These are phyloP conservation scores for Conus betulinus DNA, from an alignment of 1,140 invertebrate genomes.

Conservation along the genomic window DNA sequence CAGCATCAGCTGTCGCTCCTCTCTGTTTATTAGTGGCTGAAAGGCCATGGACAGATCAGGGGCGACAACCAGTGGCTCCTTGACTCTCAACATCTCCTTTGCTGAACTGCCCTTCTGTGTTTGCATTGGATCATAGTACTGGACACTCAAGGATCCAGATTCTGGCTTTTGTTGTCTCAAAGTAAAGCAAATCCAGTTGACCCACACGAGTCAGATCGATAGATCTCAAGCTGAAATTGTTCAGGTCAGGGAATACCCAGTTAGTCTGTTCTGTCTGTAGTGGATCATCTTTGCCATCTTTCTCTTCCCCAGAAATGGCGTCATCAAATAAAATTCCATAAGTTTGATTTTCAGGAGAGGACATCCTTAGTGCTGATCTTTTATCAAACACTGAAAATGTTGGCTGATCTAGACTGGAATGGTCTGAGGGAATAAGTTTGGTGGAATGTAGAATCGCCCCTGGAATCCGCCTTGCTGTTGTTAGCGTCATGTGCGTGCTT, in stretches of 20 bases:
- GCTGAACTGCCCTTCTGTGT: neutral
- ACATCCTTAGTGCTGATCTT: neutral
- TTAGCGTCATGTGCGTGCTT: neutral
- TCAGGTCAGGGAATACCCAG: conserved; percentile 23
- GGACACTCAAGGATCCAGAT: neutral
- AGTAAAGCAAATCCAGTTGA: conserved; percentile 30
- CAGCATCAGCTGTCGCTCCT: conserved; percentile 46
- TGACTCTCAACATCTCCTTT: neutral
- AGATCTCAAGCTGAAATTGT: neutral
- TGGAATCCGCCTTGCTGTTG: no score
- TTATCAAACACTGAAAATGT: neutral
- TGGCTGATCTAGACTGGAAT: neutral
- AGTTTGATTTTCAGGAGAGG: no score
- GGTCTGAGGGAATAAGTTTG: neutral
- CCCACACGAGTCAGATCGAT: conserved; percentile 18
- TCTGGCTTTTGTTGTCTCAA: neutral
- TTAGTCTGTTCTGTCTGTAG: neutral
- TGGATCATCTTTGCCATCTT: neutral
- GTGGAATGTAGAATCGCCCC: neutral
- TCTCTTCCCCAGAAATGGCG: neutral
- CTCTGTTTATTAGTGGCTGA: conserved; percentile 37
- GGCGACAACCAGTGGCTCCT: neutral
- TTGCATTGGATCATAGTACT: neutral
- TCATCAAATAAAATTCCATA: neutral
- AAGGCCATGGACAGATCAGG: conserved; percentile 31